phyloP scores from a whole-genome alignment of 2,888 invertebrate species.

The Heliothis peltigera region DNA sequence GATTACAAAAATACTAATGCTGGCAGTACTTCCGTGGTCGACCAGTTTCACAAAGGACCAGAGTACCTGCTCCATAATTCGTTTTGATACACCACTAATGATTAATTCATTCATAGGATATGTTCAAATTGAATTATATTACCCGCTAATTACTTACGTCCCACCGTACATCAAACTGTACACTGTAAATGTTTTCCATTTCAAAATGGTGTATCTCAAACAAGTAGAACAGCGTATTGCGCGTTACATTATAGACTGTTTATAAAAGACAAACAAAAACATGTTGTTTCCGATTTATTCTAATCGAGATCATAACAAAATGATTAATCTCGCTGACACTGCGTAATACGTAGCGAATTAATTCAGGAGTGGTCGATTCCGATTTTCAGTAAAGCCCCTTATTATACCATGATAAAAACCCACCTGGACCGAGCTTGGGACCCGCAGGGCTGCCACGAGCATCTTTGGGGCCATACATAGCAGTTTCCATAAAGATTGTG shows the following conservation, averaged over 20 bases:
- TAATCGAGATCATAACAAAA: conserved; percentile 56
- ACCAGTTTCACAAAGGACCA: background rate
- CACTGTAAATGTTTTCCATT: conserved; percentile 8
- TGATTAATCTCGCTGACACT: conserved; percentile 60
- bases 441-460: conserved; percentile 67
- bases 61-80: conserved; percentile 24
- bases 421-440: conserved; percentile 71
- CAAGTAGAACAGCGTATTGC: conserved; percentile 38
- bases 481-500: conserved; percentile 69
- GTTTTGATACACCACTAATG: conserved; percentile 40
- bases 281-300: conserved; percentile 38
- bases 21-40: background rate
- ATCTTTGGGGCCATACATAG: conserved; percentile 70
- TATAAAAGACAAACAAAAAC: conserved; percentile 39
- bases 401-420: conserved; percentile 70
- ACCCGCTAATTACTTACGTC: conserved; percentile 32
- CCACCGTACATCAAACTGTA: conserved; percentile 16
- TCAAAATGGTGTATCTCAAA: conserved; percentile 33
- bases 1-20: background rate
- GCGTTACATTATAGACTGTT: conserved; percentile 16
- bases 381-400: conserved; percentile 76
- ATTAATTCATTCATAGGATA: conserved; percentile 29
- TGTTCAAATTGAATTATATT: conserved; percentile 27
- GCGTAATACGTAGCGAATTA: conserved; percentile 65
- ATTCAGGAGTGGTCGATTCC: conserved; percentile 61